phyloP scores from a whole-genome alignment of 2,113 vertebrate species.

The Labeo catla region DNA sequence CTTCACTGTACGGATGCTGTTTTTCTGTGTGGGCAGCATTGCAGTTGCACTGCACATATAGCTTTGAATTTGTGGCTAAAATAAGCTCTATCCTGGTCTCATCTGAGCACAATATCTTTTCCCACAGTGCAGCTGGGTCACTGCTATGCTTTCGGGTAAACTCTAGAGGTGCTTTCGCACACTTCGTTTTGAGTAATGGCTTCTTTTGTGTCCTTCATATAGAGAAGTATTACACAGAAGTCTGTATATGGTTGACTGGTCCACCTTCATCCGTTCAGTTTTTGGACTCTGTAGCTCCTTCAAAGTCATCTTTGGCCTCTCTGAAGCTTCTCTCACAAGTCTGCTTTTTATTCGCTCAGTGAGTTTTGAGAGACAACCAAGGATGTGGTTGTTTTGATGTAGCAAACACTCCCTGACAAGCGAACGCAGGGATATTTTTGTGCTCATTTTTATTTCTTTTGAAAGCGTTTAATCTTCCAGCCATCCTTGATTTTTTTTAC shows the following conservation, averaged over 20 bases:
- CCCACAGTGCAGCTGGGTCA: neutral
- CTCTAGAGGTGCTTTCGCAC: conserved; percentile 4
- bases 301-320: conserved; percentile 18
- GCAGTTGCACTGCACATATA: conserved; percentile 11
- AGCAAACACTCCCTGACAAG: neutral
- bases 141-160: neutral
- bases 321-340: neutral
- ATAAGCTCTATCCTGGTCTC: conserved; percentile 8
- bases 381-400: neutral
- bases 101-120: conserved; percentile 18
- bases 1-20: conserved; percentile 3
- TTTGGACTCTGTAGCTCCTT: conserved; percentile 14
- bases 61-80: conserved; percentile 16
- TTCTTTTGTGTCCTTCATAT: conserved; percentile 21
- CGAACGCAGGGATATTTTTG: neutral
- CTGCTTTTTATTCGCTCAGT: neutral
- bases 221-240: neutral
- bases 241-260: conserved; percentile 14
- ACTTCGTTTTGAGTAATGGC: conserved; percentile 8
- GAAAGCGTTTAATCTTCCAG: neutral
- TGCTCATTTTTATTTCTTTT: neutral
- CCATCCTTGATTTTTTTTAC: neutral
- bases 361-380: neutral
- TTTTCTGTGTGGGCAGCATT: conserved; percentile 8
- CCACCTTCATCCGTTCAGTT: conserved; percentile 1